Base-by-base conservation (phyloP, 92 coral and sea anemone genomes). In the Muricea muricata region DNA sequence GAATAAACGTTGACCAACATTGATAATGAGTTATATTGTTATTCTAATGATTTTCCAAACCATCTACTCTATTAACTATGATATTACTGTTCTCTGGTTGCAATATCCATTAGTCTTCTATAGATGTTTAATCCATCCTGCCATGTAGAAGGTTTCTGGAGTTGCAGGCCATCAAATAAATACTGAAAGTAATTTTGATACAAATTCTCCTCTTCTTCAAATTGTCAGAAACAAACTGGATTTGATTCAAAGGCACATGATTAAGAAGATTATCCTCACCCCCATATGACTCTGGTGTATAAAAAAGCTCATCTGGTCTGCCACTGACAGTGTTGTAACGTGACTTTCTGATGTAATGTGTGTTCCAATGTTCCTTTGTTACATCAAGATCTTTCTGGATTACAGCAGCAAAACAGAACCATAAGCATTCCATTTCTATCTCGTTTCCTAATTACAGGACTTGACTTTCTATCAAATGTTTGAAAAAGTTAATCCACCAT, bases 211-310 rank as follows among this genome's bases (percentile, higher is more conserved):
- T 87, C 91, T 82, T 72, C 91, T 84, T 79, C 89, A 65, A 15
- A 87, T 90, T 87, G 69, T 90, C 91, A 68, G 83, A 46, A 40
- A 90, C 85, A 78, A 90, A 90, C 37, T 90, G 56, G 58, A 90
- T 72, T 80, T 79, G 82, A 69, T 72, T 78, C 39, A 73, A 89
- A 35, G 83, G 52, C 75, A 87, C 40, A 3, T 50, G 18, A 61
- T 58, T 84, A 83, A 87, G 89, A 73, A 84, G 73, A 70, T 50
- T 79, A 90, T 84, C 91, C 40, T 31, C 90, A 47, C 60, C 60
- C 2, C 60, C 26, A 9, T 52, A 3, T 17, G 23, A 52, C 18
- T 52, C 60, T 52, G 60, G 60, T 52, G 23, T 18, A 52, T 52
- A 18, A 25, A 9, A 52, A 20, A 52, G 60, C 5, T 9, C 5